phyloP scores from a whole-genome alignment of 2,888 invertebrate species.

The Amiota minor region DNA sequence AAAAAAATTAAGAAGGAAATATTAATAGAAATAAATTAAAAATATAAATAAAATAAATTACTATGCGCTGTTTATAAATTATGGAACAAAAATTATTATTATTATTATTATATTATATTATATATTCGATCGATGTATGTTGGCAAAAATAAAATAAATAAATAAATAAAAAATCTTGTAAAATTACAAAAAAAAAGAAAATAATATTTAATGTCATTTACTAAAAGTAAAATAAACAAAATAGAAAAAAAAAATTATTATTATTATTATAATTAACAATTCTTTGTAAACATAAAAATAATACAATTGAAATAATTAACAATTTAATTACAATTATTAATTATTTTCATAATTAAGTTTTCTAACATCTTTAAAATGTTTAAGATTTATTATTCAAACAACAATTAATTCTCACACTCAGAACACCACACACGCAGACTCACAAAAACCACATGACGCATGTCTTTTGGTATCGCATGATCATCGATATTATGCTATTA shows the following conservation, averaged over 20 bases:
- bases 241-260: neutral
- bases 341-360: too few species aligned
- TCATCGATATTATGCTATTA: too few species aligned
- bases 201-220: conserved; percentile 46
- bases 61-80: conserved; percentile 17
- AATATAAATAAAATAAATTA: conserved; percentile 2
- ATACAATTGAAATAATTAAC: too few species aligned
- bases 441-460: too few species aligned
- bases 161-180: conserved; percentile 4
- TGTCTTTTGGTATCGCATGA: too few species aligned
- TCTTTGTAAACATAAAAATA: conserved; percentile 10
- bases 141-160: neutral
- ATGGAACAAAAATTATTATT: conserved; percentile 12
- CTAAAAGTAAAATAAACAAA: conserved; percentile 55
- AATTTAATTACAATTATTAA: too few species aligned
- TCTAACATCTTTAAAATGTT: too few species aligned
- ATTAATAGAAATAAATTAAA: conserved; percentile 26
- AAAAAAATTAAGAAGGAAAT: conserved; percentile 35
- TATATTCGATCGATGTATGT: conserved; percentile 21
- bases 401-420: too few species aligned
- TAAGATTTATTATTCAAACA: too few species aligned
- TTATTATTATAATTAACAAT: neutral
- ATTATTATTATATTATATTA: conserved; percentile 10
- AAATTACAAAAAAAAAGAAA: conserved; percentile 13
- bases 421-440: too few species aligned